phyloP scores from a whole-genome alignment of 2,113 vertebrate species.

The Lonchura striata region DNA sequence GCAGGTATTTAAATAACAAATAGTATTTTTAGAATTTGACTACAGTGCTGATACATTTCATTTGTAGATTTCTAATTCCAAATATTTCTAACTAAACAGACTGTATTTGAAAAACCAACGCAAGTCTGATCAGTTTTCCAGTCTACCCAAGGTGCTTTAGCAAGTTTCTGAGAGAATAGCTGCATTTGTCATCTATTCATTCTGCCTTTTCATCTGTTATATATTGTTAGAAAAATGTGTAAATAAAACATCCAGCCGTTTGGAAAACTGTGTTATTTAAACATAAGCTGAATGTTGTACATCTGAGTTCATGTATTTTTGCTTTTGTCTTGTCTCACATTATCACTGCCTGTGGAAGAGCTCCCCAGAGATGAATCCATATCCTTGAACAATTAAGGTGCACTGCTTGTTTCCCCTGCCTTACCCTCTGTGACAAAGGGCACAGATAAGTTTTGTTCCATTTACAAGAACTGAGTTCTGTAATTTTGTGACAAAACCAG shows the following conservation, averaged over 20 bases:
- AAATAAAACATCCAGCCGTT: neutral
- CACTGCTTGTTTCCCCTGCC: neutral
- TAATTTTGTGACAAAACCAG: neutral
- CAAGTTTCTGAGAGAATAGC: conserved; percentile 7
- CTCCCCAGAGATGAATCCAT: neutral
- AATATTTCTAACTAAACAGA: neutral
- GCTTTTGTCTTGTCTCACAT: neutral
- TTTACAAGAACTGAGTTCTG: neutral
- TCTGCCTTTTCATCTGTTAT: neutral
- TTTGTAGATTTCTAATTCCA: neutral
- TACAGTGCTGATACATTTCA: neutral
- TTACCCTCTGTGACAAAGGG: neutral
- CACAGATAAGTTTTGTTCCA: neutral
- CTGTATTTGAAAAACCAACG: neutral
- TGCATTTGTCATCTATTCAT: conserved; percentile 15
- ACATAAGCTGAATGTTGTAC: neutral
- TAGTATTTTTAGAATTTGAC: neutral
- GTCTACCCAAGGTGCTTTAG: neutral
- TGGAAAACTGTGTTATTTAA: neutral
- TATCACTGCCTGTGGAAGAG: neutral
- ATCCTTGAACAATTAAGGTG: neutral
- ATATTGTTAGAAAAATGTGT: neutral
- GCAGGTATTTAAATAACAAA: neutral
- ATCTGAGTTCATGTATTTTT: neutral
- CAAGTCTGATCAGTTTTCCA: neutral